These are phyloP conservation scores for Drosophila kuntzei DNA, from an alignment of 2,888 invertebrate species.

Conservation along the genomic window DNA sequence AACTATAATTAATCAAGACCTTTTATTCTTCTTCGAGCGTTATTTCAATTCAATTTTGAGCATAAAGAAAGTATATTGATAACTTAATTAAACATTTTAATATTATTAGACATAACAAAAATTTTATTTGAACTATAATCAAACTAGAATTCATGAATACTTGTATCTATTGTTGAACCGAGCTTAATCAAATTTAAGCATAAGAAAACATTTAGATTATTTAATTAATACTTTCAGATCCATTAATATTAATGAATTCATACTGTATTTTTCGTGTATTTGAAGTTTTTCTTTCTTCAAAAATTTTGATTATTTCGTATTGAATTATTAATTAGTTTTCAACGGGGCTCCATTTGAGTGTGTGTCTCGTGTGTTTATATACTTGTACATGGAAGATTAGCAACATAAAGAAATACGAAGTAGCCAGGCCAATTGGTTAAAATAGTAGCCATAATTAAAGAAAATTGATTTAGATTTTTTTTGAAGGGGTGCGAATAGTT, in stretches of 20 bases:
- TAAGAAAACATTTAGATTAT: too few species aligned
- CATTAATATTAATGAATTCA: too few species aligned
- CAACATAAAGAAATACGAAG: slow-evolving; percentile 57
- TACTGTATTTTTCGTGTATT: too few species aligned
- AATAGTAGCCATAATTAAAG: slow-evolving; percentile 37
- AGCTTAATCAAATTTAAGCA: too few species aligned
- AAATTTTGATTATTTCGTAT: too few species aligned
- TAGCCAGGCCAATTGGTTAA: slow-evolving; percentile 63
- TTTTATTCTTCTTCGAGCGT: background rate
- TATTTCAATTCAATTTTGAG: background rate
- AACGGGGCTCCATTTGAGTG: slow-evolving; percentile 21
- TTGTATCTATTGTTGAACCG: too few species aligned
- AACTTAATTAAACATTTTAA: background rate
- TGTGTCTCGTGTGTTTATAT: slow-evolving; percentile 14
- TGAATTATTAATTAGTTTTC: background rate
- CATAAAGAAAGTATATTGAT: background rate
- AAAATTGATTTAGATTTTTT: slow-evolving; percentile 23
- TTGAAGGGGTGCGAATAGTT: slow-evolving; percentile 46
- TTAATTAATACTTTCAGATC: too few species aligned
- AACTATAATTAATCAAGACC: background rate
- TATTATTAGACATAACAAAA: too few species aligned
- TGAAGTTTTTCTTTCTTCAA: too few species aligned
- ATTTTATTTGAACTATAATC: too few species aligned
- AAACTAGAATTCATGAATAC: too few species aligned
- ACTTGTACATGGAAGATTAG: slow-evolving; percentile 38